Evolutionary conservation across 1,140 invertebrate species (phyloP).

Genomic region (Rhagoletis pomonella): DNA sequence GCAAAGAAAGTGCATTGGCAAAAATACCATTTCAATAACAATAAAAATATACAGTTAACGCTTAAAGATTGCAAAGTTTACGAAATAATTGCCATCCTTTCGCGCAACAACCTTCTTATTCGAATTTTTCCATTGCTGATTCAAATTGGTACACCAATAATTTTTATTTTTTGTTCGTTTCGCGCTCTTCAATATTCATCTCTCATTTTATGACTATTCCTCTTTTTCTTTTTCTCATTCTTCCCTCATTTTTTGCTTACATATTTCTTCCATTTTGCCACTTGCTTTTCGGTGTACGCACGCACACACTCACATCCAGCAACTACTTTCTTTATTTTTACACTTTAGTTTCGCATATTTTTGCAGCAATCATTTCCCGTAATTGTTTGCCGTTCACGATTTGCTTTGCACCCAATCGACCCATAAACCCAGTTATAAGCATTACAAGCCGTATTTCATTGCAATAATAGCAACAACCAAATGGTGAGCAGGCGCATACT

Average conservation of each 20-base stretch:
- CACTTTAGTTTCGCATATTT: slow-evolving; percentile 15
- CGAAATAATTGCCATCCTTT: too few relatives aligned
- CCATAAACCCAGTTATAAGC: slow-evolving; percentile 74
- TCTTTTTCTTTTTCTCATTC: background rate
- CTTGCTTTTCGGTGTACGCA: background rate
- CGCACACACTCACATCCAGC: background rate
- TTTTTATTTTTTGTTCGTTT: background rate
- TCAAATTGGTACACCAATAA: background rate
- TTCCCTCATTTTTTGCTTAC: background rate
- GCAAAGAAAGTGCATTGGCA: too few relatives aligned
- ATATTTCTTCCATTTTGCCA: background rate
- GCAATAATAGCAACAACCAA: slow-evolving; percentile 24
- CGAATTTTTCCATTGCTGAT: background rate
- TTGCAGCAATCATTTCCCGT: slow-evolving; percentile 38
- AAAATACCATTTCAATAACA: too few relatives aligned
- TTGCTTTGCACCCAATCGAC: slow-evolving; percentile 71
- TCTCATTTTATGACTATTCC: background rate
- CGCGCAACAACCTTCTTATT: background rate
- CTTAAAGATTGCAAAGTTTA: too few relatives aligned
- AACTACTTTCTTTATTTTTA: background rate
- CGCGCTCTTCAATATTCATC: background rate
- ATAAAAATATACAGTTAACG: too few relatives aligned
- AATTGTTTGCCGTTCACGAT: slow-evolving; percentile 49
- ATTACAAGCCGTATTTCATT: slow-evolving; percentile 56
- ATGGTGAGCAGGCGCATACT: background rate